Conservation (phyloP, 1,140 invertebrate species). For the Diprion similis region DNA sequence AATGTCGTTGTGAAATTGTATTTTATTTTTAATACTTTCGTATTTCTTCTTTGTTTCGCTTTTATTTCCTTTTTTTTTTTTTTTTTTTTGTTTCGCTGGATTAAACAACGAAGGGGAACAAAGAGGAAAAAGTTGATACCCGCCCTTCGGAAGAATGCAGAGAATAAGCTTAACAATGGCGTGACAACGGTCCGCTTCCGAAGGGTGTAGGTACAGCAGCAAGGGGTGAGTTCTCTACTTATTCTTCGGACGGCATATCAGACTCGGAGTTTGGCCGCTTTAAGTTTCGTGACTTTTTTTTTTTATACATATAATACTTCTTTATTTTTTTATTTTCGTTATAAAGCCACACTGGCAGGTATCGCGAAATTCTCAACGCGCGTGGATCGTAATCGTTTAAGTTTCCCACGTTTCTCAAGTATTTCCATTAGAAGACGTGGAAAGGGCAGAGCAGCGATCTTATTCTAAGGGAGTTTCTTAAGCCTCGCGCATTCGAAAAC, state of each 20-base stretch:
- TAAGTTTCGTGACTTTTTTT: too few relatives aligned
- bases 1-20: too few relatives aligned
- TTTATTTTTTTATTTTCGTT: background rate
- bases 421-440: background rate
- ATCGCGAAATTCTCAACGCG: background rate
- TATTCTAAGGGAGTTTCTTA: background rate
- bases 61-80: too few relatives aligned
- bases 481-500: background rate
- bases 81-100: too few relatives aligned
- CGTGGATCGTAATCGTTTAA: background rate
- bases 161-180: background rate
- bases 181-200: background rate
- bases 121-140: background rate
- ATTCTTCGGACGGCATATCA: background rate
- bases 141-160: background rate
- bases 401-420: constrained; percentile 1
- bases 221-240: background rate
- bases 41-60: too few relatives aligned
- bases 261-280: background rate
- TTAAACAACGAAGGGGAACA: background rate
- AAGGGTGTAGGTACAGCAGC: background rate
- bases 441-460: background rate
- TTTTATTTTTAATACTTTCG: too few relatives aligned
- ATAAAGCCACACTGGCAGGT: too few relatives aligned
- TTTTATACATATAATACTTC: too few relatives aligned